A percentile compares a stretch with the other conserved stretches of the same genome.
These are phyloP conservation scores for Octopus sinensis DNA, from an alignment of 1,140 invertebrate species.

Conservation along the genomic window DNA sequence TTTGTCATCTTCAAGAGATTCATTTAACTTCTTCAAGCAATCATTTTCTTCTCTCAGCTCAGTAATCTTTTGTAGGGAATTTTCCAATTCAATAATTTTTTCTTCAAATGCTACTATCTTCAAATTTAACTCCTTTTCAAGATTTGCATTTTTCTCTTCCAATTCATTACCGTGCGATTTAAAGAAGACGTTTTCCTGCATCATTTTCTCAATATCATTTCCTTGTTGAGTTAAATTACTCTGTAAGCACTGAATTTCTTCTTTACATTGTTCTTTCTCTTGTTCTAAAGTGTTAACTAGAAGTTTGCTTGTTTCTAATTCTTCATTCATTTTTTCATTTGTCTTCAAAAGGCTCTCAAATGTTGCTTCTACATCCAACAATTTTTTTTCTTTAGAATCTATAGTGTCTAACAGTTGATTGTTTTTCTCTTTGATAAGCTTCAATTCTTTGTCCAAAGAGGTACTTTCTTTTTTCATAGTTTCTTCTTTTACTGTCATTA, in stretches of 20 bases:
- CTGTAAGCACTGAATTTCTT: too few species aligned
- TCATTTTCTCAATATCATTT: too few species aligned
- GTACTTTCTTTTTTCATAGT: conserved; percentile 10
- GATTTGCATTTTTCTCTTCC: not conserved
- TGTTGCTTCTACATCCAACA: not conserved
- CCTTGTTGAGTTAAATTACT: too few species aligned
- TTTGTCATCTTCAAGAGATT: conserved; percentile 33
- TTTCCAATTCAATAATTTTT: conserved; percentile 20
- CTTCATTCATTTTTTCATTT: conserved; percentile 17
- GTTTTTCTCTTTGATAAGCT: not conserved
- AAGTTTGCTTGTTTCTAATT: not conserved
- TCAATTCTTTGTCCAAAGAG: not conserved
- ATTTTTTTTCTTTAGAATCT: not conserved
- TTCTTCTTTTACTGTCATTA: conserved; percentile 10
- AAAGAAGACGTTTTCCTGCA: not conserved
- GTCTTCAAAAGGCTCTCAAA: not conserved
- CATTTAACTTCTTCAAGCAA: conserved; percentile 46
- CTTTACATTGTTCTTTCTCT: not conserved
- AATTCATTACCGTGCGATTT: not conserved
- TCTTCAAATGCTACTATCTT: conserved; percentile 16
- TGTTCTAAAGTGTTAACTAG: conserved; percentile 20
- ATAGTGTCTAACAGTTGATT: not conserved
- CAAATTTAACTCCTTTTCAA: conserved; percentile 24
- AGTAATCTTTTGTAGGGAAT: conserved; percentile 21
- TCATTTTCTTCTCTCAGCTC: conserved; percentile 24